These are phyloP conservation scores for Mesoligia furuncula DNA, from an alignment of 2,888 invertebrate species.

Conservation along the genomic window DNA sequence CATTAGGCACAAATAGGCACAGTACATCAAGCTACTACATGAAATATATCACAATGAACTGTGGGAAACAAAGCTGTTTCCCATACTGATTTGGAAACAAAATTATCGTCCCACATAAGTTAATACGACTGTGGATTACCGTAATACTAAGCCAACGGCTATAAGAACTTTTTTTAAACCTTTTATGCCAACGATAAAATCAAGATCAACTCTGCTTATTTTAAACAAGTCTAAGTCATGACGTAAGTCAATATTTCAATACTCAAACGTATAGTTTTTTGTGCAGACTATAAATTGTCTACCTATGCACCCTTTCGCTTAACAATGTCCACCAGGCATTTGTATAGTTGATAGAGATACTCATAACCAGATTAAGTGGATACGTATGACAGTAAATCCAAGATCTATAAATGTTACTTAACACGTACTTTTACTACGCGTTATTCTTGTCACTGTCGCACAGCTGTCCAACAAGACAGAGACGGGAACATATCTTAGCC, in stretches of 20 bases:
- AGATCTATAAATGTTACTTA: not conserved
- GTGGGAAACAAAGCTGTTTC: slow-evolving; percentile 35
- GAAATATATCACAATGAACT: slow-evolving; percentile 29
- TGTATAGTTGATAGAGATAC: not conserved
- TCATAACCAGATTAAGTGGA: too few relatives aligned
- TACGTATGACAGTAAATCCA: not conserved
- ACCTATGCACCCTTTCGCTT: not conserved
- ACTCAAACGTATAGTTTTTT: not conserved
- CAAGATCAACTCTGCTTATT: not conserved
- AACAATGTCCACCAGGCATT: not conserved
- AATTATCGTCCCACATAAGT: slow-evolving; percentile 21
- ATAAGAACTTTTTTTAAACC: not conserved
- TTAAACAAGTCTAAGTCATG: not conserved
- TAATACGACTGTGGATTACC: slow-evolving; percentile 19
- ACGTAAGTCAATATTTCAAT: not conserved
- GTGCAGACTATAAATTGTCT: not conserved
- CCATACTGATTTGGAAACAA: slow-evolving; percentile 37
- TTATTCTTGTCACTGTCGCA: not conserved
- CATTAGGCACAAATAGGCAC: not conserved
- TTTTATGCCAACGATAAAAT: not conserved
- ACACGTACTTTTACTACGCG: too few relatives aligned
- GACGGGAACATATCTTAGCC: not conserved
- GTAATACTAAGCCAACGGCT: not conserved
- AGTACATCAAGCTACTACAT: not conserved
- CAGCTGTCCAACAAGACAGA: not conserved